phyloP scores from a whole-genome alignment of 2,888 invertebrate genomes.

The Lycia hirtaria region DNA sequence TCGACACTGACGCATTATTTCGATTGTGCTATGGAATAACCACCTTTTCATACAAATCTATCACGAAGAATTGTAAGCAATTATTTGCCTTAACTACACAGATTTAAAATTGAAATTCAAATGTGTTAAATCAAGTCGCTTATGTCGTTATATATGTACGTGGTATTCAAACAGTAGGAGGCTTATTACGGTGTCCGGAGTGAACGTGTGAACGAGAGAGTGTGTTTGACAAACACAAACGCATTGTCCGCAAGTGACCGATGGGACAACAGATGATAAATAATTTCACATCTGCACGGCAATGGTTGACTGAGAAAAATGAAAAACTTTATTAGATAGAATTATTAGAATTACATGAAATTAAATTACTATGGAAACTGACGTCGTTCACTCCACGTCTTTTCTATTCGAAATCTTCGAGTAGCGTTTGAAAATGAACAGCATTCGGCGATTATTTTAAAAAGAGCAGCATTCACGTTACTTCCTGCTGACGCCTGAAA shows the following conservation, averaged over 20 bases:
- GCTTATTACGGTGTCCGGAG: constrained; percentile 55
- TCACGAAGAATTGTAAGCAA: constrained; percentile 3
- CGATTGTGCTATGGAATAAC: constrained; percentile 52
- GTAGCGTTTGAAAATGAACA: no score
- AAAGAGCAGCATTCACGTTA: no score
- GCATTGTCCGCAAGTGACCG: constrained; percentile 52
- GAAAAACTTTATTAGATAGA: constrained; percentile 9
- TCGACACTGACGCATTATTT: constrained; percentile 73
- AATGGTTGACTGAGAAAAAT: constrained; percentile 32
- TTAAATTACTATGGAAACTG: no score
- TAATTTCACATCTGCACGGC: constrained; percentile 37
- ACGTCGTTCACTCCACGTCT: no score
- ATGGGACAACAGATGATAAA: constrained; percentile 57
- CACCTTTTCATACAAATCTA: constrained; percentile 37
- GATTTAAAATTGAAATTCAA: constrained; percentile 18
- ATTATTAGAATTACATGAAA: neutral
- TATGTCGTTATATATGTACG: constrained; percentile 16
- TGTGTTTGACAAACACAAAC: constrained; percentile 56
- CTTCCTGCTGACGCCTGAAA: no score
- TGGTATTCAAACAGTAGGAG: constrained; percentile 51
- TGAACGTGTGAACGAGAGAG: constrained; percentile 56
- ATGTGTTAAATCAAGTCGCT: constrained; percentile 1
- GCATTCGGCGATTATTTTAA: no score
- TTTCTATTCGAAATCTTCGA: no score
- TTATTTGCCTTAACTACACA: neutral